A percentile compares a stretch with the other conserved stretches of the same genome.
Evolutionary conservation across 92 coral and sea anemone species (phyloP).

Genomic region (Porites evermanni): DNA sequence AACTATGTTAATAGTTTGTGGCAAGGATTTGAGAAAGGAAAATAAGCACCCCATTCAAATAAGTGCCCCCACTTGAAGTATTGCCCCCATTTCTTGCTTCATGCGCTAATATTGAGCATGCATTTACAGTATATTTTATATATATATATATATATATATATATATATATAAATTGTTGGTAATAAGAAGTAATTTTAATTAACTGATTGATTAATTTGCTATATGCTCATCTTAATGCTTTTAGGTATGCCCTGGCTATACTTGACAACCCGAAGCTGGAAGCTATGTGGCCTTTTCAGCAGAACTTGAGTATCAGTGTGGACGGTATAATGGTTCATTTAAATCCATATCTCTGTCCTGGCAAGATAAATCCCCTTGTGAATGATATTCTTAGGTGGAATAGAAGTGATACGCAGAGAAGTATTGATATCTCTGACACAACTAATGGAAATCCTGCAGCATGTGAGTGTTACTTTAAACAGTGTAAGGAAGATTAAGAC

Average conservation of each 20-base stretch:
- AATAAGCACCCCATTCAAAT: too few species aligned
- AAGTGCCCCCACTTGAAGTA: too few species aligned
- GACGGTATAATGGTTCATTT: conserved; percentile 90
- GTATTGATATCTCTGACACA: conserved; percentile 81
- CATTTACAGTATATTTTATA: too few species aligned
- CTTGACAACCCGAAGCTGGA: conserved; percentile 97
- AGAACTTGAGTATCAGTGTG: conserved; percentile 65
- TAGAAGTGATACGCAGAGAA: conserved; percentile 43
- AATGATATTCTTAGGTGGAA: conserved; percentile 76
- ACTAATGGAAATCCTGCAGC: conserved; percentile 92
- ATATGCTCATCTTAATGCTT: not conserved
- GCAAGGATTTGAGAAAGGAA: too few species aligned
- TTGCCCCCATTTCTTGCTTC: too few species aligned
- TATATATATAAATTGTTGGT: too few species aligned
- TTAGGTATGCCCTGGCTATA: conserved; percentile 93
- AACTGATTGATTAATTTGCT: not conserved
- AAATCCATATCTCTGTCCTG: conserved; percentile 92
- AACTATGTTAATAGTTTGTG: too few species aligned
- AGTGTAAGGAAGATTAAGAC: not conserved
- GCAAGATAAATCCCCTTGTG: conserved; percentile 76
- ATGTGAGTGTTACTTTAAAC: conserved; percentile 68
- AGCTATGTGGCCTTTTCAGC: conserved; percentile 90
- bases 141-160: too few species aligned
- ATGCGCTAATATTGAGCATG: too few species aligned
- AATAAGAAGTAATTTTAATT: too few species aligned